Base-by-base conservation (phyloP, 2,113 vertebrate genomes). In the Zapus hudsonius region DNA sequence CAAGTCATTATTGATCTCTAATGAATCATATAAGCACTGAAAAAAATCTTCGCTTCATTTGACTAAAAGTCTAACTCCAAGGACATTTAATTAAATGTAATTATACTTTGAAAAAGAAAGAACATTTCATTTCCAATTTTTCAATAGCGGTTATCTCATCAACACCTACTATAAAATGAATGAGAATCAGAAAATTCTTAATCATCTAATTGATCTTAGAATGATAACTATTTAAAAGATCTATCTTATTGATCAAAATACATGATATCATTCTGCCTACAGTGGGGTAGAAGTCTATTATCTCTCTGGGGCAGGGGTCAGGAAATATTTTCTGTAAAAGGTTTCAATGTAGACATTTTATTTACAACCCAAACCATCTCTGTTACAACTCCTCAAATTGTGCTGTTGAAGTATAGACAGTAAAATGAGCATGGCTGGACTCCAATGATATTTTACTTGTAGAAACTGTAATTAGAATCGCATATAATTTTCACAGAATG, bases 1-100 rank as follows among this genome's bases (percentile, higher is more conserved):
- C 22, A 93, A 75, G 72, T 92, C 20, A 47, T 84, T 80, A 82
- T 16, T 93, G 72, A 90, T 89, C n/a, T 67, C 31, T 89, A 67
- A 59, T 87, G 55, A 94, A 94, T 64, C 70, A 74, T 5, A 66
- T 36, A 84, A 92, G 13, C 67, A 84, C 27, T 83, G 22, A 16
- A 44, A 91, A 67, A 76, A 67, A 38, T 12, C 38, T 87, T 79
- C 93, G 44, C 20, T 93, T 86, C 27, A 70, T 87, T 85, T 93
- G 25, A 3, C 66, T 93, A 61, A 79, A 80, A 92, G 36, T 73
- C 70, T 79, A 90, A 92, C 47, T 73, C 64, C 79, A 80, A 79
- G 92, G 81, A 57, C 19, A 36, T 61, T 92, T 83, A 83, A 88
- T 92, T 96, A 93, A 93, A 92, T 79, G 23, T 42, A 95, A 87